A percentile compares a stretch with the other conserved stretches of the same genome.
Conservation (phyloP, 2,888 invertebrate species). For the Drosophila meridionalis region DNA sequence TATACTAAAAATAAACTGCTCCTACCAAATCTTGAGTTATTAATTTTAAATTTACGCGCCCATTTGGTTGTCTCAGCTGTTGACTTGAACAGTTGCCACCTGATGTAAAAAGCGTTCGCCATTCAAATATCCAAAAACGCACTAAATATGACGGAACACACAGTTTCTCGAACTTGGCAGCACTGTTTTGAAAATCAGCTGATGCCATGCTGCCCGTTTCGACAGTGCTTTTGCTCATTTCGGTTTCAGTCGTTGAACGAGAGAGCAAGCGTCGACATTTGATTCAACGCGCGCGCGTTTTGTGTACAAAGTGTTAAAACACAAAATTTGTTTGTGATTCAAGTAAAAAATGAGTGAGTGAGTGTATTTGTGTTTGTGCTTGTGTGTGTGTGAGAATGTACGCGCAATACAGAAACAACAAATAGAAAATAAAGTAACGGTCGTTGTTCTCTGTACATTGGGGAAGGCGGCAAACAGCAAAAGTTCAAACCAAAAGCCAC, state of each 20-base stretch:
- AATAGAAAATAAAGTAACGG: constrained; percentile 50
- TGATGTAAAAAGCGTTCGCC: neutral
- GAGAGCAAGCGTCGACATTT: constrained; percentile 47
- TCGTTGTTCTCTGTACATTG: constrained; percentile 37
- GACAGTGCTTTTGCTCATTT: constrained; percentile 54
- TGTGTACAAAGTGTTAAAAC: constrained; percentile 48
- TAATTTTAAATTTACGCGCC: neutral
- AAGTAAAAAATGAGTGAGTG: constrained; percentile 27
- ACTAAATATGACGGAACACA: constrained; percentile 2
- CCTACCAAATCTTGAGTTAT: too few species aligned
- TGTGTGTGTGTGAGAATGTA: constrained; percentile 18
- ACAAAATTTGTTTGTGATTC: constrained; percentile 47
- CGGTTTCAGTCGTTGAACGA: constrained; percentile 57
- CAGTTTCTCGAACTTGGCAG: constrained; percentile 25
- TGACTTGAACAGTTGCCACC: constrained; percentile 33
- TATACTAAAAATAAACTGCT: too few species aligned
- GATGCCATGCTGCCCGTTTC: constrained; percentile 31
- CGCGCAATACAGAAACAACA: constrained; percentile 58
- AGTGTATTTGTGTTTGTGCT: constrained; percentile 11
- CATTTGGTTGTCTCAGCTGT: neutral
- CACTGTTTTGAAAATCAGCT: constrained; percentile 47
- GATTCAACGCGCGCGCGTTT: constrained; percentile 26
- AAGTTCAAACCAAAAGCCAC: constrained; percentile 60
- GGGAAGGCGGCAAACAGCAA: constrained; percentile 48
- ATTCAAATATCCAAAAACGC: neutral